Evolutionary conservation across 2,888 invertebrate genomes (phyloP), one percentile per base, ranked within the genome.

Genomic region (Lampropteryx suffumata): DNA sequence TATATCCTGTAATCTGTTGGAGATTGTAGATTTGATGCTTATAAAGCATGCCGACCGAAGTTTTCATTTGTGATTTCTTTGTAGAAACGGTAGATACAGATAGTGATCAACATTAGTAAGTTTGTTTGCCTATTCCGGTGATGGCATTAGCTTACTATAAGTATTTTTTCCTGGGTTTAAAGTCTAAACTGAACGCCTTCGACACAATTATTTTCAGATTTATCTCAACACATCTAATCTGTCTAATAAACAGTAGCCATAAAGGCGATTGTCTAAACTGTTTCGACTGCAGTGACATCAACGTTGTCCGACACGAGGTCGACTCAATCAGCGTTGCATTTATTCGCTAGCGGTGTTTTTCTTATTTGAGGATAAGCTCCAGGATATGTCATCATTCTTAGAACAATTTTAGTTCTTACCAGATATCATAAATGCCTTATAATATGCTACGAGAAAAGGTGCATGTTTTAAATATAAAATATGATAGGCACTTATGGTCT

Each of bases 241-340:
- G 43, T 21, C 13, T 27, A 44, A 44, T 55, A 44, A 47, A 14
- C 35, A 36, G 45, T 39, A 4, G 49, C 39, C 45, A 46, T 50
- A 43, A 53, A 42, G 52, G 26, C 52, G 44, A 59, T 58, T 59
- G 55, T 50, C 44, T 51, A 45, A 59, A 49, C 42, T 44, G 34
- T 42, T 37, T 41, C 32, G 27, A 41, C 41, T 49, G 50, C 55
- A 53, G 60, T 69, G 75, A 77, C 76, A 75, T 77, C 78, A 79
- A 65, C 67, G 11, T 13, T 57, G 41, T 37, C 41, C 32, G 41
- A 35, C 37, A 10, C 71, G 64, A 80, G 82, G 81, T 66, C 78
- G 67, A 37, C 56, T 69, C 70, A 79, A 82, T 81, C 61, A 69
- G 74, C 69, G 65, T 62, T 65, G 71, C 75, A 74, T 68, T 67